Percentiles rank a stretch among this genome's conserved stretches.
Evolutionary conservation across 2,888 invertebrate genomes (phyloP).

Genomic region (Orthonychiurus folsomi): DNA sequence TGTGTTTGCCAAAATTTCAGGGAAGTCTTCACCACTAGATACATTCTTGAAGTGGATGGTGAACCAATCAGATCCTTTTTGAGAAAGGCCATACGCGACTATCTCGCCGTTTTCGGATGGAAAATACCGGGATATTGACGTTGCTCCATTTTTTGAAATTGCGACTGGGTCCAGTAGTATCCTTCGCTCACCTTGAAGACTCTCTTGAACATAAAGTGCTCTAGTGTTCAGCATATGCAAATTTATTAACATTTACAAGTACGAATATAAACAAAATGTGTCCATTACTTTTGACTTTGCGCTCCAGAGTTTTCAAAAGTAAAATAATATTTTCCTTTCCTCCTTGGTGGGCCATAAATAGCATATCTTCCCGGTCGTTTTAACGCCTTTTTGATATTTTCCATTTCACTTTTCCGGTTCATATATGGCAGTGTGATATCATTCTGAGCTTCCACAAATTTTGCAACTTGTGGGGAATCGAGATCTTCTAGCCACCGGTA

Average conservation of each 20-base stretch:
- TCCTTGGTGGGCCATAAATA: constrained; percentile 23
- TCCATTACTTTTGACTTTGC: constrained; percentile 78
- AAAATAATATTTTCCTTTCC: constrained; percentile 23
- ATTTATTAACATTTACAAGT: constrained; percentile 1
- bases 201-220: constrained; percentile 49
- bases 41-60: constrained; percentile 43
- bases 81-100: constrained; percentile 49
- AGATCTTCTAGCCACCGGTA: constrained; percentile 37
- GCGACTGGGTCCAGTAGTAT: constrained; percentile 52
- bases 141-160: constrained; percentile 49
- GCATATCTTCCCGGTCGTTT: constrained; percentile 27
- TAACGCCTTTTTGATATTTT: constrained; percentile 21
- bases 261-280: constrained; percentile 5
- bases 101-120: constrained; percentile 49
- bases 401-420: constrained; percentile 21
- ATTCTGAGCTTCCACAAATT: constrained; percentile 35
- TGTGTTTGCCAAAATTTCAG: constrained; percentile 47
- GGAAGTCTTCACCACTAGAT: constrained; percentile 43
- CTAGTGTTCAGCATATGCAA: constrained; percentile 42
- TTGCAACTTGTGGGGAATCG: constrained; percentile 29
- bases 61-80: constrained; percentile 52
- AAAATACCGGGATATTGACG: constrained; percentile 41
- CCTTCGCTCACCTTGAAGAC: constrained; percentile 44
- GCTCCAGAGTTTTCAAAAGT: constrained; percentile 69
- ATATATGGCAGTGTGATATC: constrained; percentile 27